Evolutionary conservation across 2,113 vertebrate genomes (phyloP).

Genomic region (Sisor rabdophorus): DNA sequence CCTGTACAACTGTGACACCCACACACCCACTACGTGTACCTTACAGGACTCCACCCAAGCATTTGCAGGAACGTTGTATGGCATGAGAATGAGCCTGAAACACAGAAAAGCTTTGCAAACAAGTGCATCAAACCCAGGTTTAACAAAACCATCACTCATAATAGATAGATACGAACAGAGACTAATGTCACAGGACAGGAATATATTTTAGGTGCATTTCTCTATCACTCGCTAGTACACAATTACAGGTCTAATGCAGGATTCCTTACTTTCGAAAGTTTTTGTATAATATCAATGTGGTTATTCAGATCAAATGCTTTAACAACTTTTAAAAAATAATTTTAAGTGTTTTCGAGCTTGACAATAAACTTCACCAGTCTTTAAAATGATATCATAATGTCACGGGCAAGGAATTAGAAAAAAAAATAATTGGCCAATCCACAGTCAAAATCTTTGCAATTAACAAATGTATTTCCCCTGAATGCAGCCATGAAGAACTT

Average conservation of each 20-base stretch:
- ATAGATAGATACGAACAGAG: constrained; percentile 49
- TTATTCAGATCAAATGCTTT: too few species aligned
- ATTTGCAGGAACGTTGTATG: neutral
- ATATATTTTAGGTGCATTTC: constrained; percentile 53
- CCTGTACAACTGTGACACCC: neutral
- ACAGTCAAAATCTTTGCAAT: constrained; percentile 6
- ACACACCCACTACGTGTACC: neutral
- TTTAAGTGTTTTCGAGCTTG: constrained; percentile 2
- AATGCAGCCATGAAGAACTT: constrained; percentile 15
- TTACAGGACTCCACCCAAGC: constrained; percentile 26
- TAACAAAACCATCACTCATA: constrained; percentile 57
- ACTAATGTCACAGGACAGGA: constrained; percentile 66
- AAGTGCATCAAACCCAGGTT: constrained; percentile 60
- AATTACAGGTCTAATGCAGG: constrained; percentile 7
- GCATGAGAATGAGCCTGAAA: constrained; percentile 44
- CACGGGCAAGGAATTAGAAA: neutral
- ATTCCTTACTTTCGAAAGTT: constrained; percentile 34
- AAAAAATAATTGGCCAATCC: neutral
- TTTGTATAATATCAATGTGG: too few species aligned
- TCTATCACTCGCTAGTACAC: constrained; percentile 53
- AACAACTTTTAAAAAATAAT: too few species aligned
- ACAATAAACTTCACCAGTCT: constrained; percentile 22
- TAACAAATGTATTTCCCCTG: constrained; percentile 33
- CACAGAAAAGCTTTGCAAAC: constrained; percentile 55
- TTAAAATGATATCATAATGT: constrained; percentile 19